Evolutionary conservation across 2,113 vertebrate genomes (phyloP).

Genomic region (Piprites chloris): DNA sequence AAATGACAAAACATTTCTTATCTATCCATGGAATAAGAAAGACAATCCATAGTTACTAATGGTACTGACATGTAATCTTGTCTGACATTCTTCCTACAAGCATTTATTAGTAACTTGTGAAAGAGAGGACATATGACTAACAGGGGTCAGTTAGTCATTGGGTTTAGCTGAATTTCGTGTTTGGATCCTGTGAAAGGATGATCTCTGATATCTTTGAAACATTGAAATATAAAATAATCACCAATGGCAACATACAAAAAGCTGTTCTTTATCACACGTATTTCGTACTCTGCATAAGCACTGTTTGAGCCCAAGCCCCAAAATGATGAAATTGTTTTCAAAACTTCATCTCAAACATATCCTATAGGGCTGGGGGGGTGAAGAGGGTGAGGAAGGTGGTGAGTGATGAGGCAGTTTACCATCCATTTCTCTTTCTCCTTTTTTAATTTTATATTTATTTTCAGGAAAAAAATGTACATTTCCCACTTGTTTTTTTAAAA

Average conservation of each 20-base stretch:
- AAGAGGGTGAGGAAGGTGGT: neutral
- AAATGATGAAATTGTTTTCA: neutral
- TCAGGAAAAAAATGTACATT: neutral
- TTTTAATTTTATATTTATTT: neutral
- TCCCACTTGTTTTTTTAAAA: neutral
- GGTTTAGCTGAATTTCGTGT: neutral
- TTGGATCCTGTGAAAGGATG: neutral
- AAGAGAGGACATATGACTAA: neutral
- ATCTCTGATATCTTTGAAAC: neutral
- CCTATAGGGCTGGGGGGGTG: accelerated
- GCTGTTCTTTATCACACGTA: neutral
- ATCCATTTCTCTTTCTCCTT: neutral
- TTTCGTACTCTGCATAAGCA: neutral
- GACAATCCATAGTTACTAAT: neutral
- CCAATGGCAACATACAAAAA: neutral
- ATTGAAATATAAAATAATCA: neutral
- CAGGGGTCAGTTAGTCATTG: neutral
- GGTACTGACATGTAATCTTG: neutral
- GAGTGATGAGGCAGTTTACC: neutral
- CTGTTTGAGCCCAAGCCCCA: neutral
- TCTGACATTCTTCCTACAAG: neutral
- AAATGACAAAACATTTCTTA: neutral
- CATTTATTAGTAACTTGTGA: neutral
- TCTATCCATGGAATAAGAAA: neutral
- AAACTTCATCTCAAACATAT: neutral